phyloP scores from a whole-genome alignment of 2,113 vertebrate genomes.

The Corythaeola cristata region DNA sequence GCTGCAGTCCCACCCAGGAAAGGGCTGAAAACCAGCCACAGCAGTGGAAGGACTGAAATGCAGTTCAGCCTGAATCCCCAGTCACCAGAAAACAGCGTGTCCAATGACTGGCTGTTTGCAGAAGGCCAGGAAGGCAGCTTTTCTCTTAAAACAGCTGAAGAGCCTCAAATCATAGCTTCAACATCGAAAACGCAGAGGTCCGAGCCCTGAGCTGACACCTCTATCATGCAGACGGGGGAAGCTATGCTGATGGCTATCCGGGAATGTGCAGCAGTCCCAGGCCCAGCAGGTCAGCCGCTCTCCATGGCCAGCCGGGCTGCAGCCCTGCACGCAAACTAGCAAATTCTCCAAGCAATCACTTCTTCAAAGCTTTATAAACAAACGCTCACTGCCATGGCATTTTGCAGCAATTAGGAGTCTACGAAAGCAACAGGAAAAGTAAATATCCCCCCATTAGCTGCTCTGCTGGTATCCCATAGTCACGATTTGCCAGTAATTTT shows the following conservation, averaged over 20 bases:
- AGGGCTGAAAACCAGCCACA: neutral
- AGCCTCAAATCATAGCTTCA: neutral
- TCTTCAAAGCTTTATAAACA: neutral
- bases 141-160: neutral
- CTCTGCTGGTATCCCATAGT: neutral
- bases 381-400: accelerated
- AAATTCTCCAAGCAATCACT: neutral
- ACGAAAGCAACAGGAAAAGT: neutral
- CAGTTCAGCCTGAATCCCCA: neutral
- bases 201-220: neutral
- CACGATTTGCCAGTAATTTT: neutral
- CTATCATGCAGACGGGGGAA: accelerated
- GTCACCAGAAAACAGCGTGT: neutral
- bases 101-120: neutral
- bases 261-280: accelerated
- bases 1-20: neutral
- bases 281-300: too few relatives aligned
- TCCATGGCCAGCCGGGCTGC: neutral
- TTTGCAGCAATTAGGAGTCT: neutral
- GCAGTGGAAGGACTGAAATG: neutral
- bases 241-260: neutral
- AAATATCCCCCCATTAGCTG: neutral
- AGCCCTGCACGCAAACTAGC: neutral
- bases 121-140: neutral
- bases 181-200: neutral